phyloP scores from a whole-genome alignment of 2,888 invertebrate genomes.

The Tribolium freemani region DNA sequence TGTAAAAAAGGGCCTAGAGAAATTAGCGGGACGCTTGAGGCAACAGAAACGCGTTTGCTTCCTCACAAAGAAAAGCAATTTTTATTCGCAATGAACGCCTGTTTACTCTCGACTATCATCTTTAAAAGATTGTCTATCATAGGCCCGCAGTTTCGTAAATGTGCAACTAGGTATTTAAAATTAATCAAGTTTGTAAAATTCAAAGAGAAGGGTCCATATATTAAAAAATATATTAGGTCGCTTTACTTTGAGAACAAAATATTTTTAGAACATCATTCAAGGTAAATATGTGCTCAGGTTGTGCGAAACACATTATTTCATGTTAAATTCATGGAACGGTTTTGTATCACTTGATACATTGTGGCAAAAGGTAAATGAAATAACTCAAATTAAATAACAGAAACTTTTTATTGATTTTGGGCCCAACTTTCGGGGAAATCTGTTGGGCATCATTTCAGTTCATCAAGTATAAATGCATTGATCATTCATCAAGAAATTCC shows the following conservation, averaged over 20 bases:
- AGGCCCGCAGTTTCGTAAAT: not conserved
- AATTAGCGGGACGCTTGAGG: not conserved
- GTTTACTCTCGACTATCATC: not conserved
- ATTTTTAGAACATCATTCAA: not conserved
- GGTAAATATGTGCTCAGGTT: not conserved
- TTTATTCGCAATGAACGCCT: not conserved
- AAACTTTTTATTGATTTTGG: too few relatives aligned
- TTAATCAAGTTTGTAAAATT: too few relatives aligned
- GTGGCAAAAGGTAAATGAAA: too few relatives aligned
- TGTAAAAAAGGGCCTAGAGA: slow-evolving; percentile 1
- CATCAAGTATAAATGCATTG: too few relatives aligned
- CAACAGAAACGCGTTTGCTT: not conserved
- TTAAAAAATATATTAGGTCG: not conserved
- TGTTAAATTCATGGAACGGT: too few relatives aligned
- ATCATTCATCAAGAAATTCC: too few relatives aligned
- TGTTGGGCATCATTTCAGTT: not conserved
- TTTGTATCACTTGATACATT: too few relatives aligned
- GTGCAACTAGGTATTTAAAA: not conserved
- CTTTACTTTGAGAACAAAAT: not conserved
- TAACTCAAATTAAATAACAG: too few relatives aligned
- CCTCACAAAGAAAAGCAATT: not conserved
- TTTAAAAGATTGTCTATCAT: not conserved
- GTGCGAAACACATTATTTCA: too few relatives aligned
- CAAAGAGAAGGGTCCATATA: not conserved
- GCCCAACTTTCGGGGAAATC: not conserved